Percentiles rank a stretch among this genome's conserved stretches.
Conservation (phyloP, 2,888 invertebrate species). For the Mongoloraphidia duomilia region DNA sequence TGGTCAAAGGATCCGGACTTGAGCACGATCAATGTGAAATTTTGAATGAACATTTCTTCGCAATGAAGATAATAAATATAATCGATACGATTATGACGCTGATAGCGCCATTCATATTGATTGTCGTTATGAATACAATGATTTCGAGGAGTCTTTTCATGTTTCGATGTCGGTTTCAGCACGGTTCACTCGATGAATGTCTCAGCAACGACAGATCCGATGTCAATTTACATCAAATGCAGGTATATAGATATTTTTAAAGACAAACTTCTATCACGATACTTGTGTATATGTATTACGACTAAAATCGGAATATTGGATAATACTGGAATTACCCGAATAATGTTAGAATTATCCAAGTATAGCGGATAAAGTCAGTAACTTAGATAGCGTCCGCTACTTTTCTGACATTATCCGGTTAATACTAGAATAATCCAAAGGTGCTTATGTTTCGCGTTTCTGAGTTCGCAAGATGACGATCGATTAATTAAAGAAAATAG, state of each 20-base stretch:
- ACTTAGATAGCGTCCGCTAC: too few species aligned
- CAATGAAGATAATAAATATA: constrained; percentile 40
- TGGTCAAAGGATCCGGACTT: constrained; percentile 15
- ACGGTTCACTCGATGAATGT: constrained; percentile 22
- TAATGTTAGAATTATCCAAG: too few species aligned
- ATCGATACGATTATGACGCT: constrained; percentile 46
- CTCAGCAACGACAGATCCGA: constrained; percentile 27
- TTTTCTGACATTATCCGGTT: too few species aligned
- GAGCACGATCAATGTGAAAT: constrained; percentile 32
- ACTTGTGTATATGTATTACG: too few species aligned
- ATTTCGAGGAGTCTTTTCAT: constrained; percentile 38
- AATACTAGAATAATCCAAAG: too few species aligned
- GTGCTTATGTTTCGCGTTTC: too few species aligned
- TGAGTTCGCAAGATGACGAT: too few species aligned
- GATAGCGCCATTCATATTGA: constrained; percentile 42
- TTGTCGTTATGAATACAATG: constrained; percentile 47
- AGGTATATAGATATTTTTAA: constrained; percentile 24
- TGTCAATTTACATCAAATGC: constrained; percentile 29
- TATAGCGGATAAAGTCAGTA: too few species aligned
- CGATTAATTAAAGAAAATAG: too few species aligned
- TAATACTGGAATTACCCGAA: too few species aligned
- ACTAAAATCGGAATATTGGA: too few species aligned
- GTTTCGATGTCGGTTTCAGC: constrained; percentile 31
- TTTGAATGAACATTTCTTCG: constrained; percentile 32
- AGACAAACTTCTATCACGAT: not conserved